phyloP scores from a whole-genome alignment of 2,113 vertebrate species.

The Centropristis striata region DNA sequence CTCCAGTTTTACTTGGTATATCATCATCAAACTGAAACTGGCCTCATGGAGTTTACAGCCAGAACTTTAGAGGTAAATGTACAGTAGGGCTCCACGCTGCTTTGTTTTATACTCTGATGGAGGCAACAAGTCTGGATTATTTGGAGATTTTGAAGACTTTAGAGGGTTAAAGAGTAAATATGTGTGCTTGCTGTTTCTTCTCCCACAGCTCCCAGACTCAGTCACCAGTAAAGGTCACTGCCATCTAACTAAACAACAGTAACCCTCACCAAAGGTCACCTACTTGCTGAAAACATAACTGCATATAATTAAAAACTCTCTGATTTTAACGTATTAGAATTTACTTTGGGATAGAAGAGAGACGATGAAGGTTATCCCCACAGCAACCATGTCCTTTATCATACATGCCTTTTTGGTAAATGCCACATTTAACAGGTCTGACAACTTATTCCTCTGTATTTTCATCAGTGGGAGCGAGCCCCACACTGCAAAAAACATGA shows the following conservation, averaged over 20 bases:
- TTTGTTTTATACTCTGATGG: no score
- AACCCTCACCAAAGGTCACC: constrained; percentile 62
- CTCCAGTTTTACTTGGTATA: no score
- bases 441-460: constrained; percentile 47
- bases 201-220: constrained; percentile 2
- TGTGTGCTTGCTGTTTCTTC: background rate
- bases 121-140: no score
- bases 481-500: no score
- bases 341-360: constrained; percentile 35
- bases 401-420: constrained; percentile 45
- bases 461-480: constrained; percentile 34
- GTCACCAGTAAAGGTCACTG: constrained; percentile 68
- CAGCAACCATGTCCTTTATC: constrained; percentile 52
- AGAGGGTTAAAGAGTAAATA: constrained; percentile 8
- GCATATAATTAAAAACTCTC: constrained; percentile 68
- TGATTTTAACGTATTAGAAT: constrained; percentile 55
- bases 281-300: constrained; percentile 55
- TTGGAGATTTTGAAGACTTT: no score
- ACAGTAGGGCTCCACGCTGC: no score
- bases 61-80: no score
- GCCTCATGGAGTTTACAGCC: no score
- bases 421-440: constrained; percentile 53
- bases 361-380: constrained; percentile 58
- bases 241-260: constrained; percentile 61
- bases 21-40: no score